Conservation (phyloP, 2,888 invertebrate species). For the Netelia inedita region DNA sequence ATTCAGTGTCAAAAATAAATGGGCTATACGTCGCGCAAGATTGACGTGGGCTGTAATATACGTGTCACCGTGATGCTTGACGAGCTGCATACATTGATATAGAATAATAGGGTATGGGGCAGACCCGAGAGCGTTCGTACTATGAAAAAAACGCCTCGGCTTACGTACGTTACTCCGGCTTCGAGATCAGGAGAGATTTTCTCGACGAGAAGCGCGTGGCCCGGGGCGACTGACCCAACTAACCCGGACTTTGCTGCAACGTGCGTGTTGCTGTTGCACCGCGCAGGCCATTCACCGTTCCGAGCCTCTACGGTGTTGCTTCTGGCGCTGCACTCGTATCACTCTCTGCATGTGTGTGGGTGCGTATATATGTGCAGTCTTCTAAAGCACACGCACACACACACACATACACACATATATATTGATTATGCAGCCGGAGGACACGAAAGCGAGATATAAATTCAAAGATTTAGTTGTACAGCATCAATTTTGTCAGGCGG, state of each 20-base stretch:
- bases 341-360: background rate
- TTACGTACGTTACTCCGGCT: conserved; percentile 11
- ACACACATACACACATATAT: background rate
- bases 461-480: conserved; percentile 26
- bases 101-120: background rate
- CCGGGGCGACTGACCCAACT: conserved; percentile 69
- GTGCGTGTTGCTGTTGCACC: conserved; percentile 61
- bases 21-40: background rate
- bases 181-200: conserved; percentile 64
- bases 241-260: conserved; percentile 67
- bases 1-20: background rate
- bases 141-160: conserved; percentile 12
- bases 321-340: conserved; percentile 36
- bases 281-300: conserved; percentile 67
- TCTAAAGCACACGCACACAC: background rate
- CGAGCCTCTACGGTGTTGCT: conserved; percentile 32
- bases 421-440: conserved; percentile 29
- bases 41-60: background rate
- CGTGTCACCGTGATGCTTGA: background rate
- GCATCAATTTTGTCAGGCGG: conserved; percentile 43
- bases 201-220: conserved; percentile 53
- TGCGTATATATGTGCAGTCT: background rate
- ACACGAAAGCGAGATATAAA: conserved; percentile 21
- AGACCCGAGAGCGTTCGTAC: background rate
- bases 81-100: background rate